Evolutionary conservation across 2,113 vertebrate genomes (phyloP).

Genomic region (Anguilla japonica): DNA sequence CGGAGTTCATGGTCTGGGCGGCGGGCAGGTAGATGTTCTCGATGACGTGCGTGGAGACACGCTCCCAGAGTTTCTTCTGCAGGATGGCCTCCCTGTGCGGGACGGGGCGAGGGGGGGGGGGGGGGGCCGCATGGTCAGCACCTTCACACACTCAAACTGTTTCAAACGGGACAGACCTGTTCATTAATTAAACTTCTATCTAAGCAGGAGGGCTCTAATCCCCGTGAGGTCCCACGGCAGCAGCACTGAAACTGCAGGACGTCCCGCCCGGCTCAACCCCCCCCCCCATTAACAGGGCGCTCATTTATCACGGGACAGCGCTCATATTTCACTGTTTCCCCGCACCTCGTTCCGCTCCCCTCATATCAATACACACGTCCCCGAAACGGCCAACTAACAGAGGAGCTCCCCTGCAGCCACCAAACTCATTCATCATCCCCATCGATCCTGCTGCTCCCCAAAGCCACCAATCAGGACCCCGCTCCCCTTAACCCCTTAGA

Average conservation of each 20-base stretch:
- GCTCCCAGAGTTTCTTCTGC: constrained; percentile 94
- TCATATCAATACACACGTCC: constrained; percentile 67
- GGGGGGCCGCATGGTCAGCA: background rate
- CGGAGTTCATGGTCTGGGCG: constrained; percentile 92
- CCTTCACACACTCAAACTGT: background rate
- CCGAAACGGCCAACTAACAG: constrained; percentile 25
- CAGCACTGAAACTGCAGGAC: too few species aligned
- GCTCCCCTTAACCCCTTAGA: too few species aligned
- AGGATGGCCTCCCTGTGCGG: constrained; percentile 89
- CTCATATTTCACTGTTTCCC: constrained; percentile 71
- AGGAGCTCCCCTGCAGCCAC: constrained; percentile 45
- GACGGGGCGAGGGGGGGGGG: too few species aligned
- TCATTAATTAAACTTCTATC: too few species aligned
- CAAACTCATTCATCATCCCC: constrained; percentile 65
- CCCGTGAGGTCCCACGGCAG: too few species aligned
- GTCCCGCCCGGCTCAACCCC: background rate
- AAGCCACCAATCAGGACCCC: background rate
- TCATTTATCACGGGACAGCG: constrained; percentile 67
- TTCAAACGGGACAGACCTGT: background rate
- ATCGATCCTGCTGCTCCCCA: background rate
- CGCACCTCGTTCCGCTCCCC: constrained; percentile 53
- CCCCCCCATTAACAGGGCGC: constrained; percentile 1
- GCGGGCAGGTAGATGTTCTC: constrained; percentile 99
- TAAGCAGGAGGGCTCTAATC: too few species aligned
- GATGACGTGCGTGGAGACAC: constrained; percentile 96